Evolutionary conservation across 2,113 vertebrate genomes (phyloP).

Genomic region (Martes martes): DNA sequence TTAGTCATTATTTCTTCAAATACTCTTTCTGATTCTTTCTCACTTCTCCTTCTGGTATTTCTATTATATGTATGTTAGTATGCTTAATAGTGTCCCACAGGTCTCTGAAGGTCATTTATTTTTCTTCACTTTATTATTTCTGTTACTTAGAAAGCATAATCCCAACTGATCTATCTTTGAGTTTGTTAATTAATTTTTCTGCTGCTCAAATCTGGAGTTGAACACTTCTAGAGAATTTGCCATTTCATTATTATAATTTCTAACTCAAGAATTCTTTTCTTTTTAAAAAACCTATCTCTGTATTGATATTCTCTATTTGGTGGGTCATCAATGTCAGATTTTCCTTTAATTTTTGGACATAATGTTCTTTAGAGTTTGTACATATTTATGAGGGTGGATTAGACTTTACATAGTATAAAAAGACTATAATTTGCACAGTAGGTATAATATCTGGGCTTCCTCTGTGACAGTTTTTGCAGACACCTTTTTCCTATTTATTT

Average conservation of each 20-base stretch:
- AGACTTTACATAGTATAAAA: background rate
- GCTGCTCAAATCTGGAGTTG: background rate
- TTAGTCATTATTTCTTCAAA: background rate
- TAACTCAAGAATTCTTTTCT: background rate
- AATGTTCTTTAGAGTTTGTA: background rate
- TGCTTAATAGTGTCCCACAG: background rate
- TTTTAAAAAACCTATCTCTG: background rate
- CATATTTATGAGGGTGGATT: background rate
- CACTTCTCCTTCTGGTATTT: background rate
- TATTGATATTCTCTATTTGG: background rate
- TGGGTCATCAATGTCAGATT: background rate
- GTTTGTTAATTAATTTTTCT: background rate
- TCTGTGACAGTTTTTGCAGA: background rate
- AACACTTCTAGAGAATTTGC: background rate
- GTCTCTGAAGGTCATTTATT: background rate
- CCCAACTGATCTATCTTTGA: background rate
- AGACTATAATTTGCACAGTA: background rate
- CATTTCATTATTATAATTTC: background rate
- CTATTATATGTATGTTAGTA: background rate
- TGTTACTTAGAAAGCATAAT: background rate
- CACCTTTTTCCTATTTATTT: background rate
- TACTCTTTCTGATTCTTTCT: background rate
- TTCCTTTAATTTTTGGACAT: background rate
- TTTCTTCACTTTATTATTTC: background rate
- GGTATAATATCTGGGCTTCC: background rate